Percentiles rank a stretch among this genome's conserved stretches.
These are phyloP conservation scores for Eucera pruinosa DNA, from an alignment of 2,888 invertebrate species.

Conservation along the genomic window DNA sequence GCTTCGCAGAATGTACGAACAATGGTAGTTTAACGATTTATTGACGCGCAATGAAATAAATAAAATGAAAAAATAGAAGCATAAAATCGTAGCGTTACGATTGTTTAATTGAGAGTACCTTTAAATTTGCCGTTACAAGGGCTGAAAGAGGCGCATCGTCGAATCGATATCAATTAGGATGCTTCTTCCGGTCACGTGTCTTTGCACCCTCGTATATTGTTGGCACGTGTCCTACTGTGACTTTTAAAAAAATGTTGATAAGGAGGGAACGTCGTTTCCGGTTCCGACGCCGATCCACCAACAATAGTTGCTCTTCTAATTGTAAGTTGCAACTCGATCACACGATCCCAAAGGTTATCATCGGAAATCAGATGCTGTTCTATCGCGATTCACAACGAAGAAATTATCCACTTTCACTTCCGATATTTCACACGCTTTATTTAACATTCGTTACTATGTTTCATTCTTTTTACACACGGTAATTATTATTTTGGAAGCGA, in stretches of 20 bases:
- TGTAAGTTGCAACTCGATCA: conserved; percentile 59
- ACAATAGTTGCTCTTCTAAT: conserved; percentile 42
- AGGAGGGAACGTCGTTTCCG: conserved; percentile 67
- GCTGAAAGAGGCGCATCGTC: conserved; percentile 54
- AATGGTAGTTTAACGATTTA: too few species aligned
- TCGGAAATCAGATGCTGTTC: neutral
- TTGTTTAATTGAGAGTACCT: too few species aligned
- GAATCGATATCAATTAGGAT: conserved; percentile 84
- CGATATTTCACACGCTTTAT: too few species aligned
- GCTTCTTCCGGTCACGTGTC: conserved; percentile 83
- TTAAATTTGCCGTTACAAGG: neutral
- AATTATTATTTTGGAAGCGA: too few species aligned
- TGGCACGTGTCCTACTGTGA: conserved; percentile 78
- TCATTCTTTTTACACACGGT: too few species aligned
- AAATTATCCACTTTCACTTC: conserved; percentile 13
- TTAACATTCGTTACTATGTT: too few species aligned
- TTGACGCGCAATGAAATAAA: too few species aligned
- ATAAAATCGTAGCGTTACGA: too few species aligned
- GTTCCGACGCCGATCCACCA: conserved; percentile 56
- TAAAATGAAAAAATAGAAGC: neutral
- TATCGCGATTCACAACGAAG: neutral
- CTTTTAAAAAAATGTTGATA: conserved; percentile 65
- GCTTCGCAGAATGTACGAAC: too few species aligned
- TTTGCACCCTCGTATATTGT: conserved; percentile 75
- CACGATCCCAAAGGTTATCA: conserved; percentile 73